Percentiles rank a stretch among this genome's conserved stretches.
Evolutionary conservation across 2,888 invertebrate genomes (phyloP).

Genomic region (Drosophila meridionalis): DNA sequence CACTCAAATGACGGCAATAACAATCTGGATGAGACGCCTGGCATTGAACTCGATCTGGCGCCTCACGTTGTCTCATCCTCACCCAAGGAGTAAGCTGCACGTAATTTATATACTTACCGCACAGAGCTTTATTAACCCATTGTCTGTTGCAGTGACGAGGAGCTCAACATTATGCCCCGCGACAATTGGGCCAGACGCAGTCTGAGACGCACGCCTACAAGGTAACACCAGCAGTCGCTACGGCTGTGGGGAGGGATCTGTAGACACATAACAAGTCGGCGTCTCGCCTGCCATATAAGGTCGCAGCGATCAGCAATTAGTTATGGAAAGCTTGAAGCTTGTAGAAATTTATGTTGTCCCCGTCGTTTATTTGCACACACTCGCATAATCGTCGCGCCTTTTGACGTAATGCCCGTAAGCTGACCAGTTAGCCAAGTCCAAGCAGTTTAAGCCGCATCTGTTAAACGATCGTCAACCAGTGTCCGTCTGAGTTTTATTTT

Average conservation of each 20-base stretch:
- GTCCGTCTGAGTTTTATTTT: constrained; percentile 22
- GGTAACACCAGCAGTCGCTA: constrained; percentile 86
- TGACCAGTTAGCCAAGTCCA: constrained; percentile 40
- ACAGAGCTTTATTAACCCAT: constrained; percentile 42
- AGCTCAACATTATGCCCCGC: constrained; percentile 88
- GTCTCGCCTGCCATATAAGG: constrained; percentile 39
- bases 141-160: constrained; percentile 86
- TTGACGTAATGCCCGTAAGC: constrained; percentile 65
- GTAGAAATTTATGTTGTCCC: constrained; percentile 40
- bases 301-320: constrained; percentile 40
- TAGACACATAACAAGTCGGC: constrained; percentile 17
- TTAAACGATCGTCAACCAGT: constrained; percentile 23
- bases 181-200: constrained; percentile 95
- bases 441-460: constrained; percentile 39
- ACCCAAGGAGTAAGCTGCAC: constrained; percentile 74
- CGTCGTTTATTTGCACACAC: constrained; percentile 28
- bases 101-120: constrained; percentile 26
- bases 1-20: constrained; percentile 79
- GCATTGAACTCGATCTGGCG: constrained; percentile 84
- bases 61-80: constrained; percentile 83
- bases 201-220: constrained; percentile 91
- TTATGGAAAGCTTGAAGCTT: constrained; percentile 45
- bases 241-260: constrained; percentile 12
- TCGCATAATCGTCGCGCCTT: constrained; percentile 37
- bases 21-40: constrained; percentile 75